Evolutionary conservation across 2,113 vertebrate species (phyloP).

Genomic region (Lutjanus erythropterus): DNA sequence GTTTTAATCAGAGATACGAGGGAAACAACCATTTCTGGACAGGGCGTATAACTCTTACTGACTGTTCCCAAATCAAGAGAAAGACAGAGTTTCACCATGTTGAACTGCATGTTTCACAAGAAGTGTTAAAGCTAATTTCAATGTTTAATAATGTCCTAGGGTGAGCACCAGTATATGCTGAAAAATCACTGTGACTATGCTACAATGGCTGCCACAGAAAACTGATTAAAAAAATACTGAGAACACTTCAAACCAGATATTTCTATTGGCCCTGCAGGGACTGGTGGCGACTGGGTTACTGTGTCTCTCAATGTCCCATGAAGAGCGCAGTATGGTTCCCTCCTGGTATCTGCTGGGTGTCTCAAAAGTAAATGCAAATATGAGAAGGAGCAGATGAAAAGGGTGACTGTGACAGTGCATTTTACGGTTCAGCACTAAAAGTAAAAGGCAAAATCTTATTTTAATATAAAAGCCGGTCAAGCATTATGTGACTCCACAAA

Average conservation of each 20-base stretch:
- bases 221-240: not conserved
- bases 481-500: not conserved
- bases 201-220: not conserved
- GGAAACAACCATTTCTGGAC: slow-evolving; percentile 46
- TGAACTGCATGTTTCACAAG: not conserved
- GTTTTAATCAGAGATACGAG: slow-evolving; percentile 72
- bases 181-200: not conserved
- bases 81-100: slow-evolving; percentile 14
- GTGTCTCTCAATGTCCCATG: not conserved
- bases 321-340: not conserved
- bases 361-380: slow-evolving; percentile 36
- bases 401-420: slow-evolving; percentile 29
- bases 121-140: slow-evolving; percentile 7
- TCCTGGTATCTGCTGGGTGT: not conserved
- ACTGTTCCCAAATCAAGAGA: slow-evolving; percentile 17
- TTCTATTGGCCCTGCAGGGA: not conserved
- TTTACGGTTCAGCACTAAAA: slow-evolving; percentile 42
- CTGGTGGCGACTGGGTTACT: not conserved
- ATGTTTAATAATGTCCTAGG: not conserved
- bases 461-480: slow-evolving; percentile 42
- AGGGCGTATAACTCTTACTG: slow-evolving; percentile 45
- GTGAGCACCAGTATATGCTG: not conserved
- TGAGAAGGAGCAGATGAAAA: slow-evolving; percentile 20
- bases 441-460: slow-evolving; percentile 23
- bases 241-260: not conserved